A percentile compares a stretch with the other conserved stretches of the same genome.
Conservation (phyloP, 2,797 vertebrate species). For the Decapterus maruadsi region DNA sequence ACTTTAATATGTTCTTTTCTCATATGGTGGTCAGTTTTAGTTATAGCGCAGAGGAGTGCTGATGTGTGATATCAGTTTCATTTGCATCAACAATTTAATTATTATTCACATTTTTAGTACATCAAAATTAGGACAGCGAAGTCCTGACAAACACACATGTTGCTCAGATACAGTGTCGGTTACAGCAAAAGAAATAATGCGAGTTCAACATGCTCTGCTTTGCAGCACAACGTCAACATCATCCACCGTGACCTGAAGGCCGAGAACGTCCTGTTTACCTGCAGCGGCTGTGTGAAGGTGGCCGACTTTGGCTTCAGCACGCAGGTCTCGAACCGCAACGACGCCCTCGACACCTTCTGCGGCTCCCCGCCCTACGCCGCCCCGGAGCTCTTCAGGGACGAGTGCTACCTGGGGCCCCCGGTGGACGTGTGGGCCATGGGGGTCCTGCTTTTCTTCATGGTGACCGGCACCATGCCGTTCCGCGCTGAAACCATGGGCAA, state of each 20-base stretch:
- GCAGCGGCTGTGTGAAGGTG: slow-evolving; percentile 91
- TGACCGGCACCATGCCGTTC: slow-evolving; percentile 92
- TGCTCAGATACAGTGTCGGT: not conserved
- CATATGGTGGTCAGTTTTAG: too few relatives aligned
- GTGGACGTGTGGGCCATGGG: slow-evolving; percentile 97
- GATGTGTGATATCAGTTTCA: too few relatives aligned
- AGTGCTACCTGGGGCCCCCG: slow-evolving; percentile 89
- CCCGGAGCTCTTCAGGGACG: slow-evolving; percentile 93
- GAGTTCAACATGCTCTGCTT: not conserved
- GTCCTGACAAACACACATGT: not conserved
- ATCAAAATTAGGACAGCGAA: not conserved
- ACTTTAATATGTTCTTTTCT: too few relatives aligned
- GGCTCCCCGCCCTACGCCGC: slow-evolving; percentile 96
- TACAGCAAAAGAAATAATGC: not conserved
- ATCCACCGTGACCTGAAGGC: slow-evolving; percentile 97
- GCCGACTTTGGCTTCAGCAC: slow-evolving; percentile 98
- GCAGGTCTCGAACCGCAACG: slow-evolving; percentile 81
- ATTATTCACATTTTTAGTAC: too few relatives aligned
- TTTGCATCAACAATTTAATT: too few relatives aligned
- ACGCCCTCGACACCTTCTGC: slow-evolving; percentile 93
- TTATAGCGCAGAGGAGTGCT: too few relatives aligned
- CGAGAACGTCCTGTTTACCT: slow-evolving; percentile 93
- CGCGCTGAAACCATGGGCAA: slow-evolving; percentile 94
- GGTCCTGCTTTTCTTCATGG: slow-evolving; percentile 95
- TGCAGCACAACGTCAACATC: slow-evolving; percentile 92